A percentile compares a stretch with the other conserved stretches of the same genome.
phyloP scores from a whole-genome alignment of 2,113 vertebrate species.

The Formicarius rufipectus region DNA sequence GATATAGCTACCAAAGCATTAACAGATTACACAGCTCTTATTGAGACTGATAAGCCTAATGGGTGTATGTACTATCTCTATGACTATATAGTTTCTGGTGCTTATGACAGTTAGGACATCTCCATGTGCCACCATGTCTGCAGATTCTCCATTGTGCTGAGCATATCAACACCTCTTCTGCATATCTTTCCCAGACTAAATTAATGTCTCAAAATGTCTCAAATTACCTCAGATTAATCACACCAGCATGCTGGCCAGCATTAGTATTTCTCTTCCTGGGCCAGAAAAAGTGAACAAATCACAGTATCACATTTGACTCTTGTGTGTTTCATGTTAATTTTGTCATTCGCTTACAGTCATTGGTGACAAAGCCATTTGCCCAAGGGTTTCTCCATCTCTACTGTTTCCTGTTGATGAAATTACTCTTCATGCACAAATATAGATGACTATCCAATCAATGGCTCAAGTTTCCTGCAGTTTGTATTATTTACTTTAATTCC shows the following conservation, averaged over 20 bases:
- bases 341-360: background rate
- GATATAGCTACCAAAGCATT: background rate
- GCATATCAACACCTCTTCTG: accelerated
- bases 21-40: background rate
- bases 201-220: background rate
- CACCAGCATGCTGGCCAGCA: background rate
- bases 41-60: background rate
- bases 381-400: background rate
- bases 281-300: background rate
- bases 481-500: background rate
- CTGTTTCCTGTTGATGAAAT: background rate
- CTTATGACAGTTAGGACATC: background rate
- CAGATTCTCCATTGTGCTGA: background rate
- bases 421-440: background rate
- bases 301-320: background rate
- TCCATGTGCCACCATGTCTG: background rate
- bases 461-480: background rate
- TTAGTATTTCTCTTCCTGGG: background rate
- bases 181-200: background rate
- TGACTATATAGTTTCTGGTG: background rate
- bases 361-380: background rate
- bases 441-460: background rate
- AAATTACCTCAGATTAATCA: background rate
- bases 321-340: background rate
- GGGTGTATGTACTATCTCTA: background rate